Evolutionary conservation across 2,888 invertebrate species (phyloP).

Genomic region (Eilema sororculum): DNA sequence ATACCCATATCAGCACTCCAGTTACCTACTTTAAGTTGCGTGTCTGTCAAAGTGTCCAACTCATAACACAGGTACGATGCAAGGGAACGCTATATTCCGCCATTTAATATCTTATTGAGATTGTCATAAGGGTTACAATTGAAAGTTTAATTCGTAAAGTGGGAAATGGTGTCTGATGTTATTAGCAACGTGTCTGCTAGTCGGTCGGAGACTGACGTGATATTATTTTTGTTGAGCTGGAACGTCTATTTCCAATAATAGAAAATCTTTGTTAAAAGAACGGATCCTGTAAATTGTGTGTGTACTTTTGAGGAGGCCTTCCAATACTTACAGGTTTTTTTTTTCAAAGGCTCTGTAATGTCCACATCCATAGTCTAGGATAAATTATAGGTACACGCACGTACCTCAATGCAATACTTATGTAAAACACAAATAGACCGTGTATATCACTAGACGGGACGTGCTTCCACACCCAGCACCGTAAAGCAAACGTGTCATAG

Average conservation of each 20-base stretch:
- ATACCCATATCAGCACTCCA: conserved; percentile 64
- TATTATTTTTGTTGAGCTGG: conserved; percentile 69
- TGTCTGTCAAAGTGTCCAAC: conserved; percentile 79
- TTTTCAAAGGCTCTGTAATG: too few relatives aligned
- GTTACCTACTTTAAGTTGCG: conserved; percentile 69
- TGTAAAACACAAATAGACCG: too few relatives aligned
- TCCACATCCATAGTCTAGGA: too few relatives aligned
- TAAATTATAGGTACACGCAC: too few relatives aligned
- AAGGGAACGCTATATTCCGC: conserved; percentile 35
- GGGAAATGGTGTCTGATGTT: conserved; percentile 58
- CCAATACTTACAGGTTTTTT: too few relatives aligned
- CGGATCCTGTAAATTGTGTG: too few relatives aligned
- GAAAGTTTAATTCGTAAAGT: conserved; percentile 27
- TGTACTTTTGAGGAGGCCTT: too few relatives aligned
- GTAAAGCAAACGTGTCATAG: too few relatives aligned
- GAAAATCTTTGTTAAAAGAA: too few relatives aligned
- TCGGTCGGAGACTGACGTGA: conserved; percentile 61
- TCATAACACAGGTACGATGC: conserved; percentile 67
- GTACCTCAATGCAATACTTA: too few relatives aligned
- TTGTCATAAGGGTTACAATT: conserved; percentile 38
- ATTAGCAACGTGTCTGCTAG: conserved; percentile 70
- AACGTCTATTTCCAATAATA: conserved; percentile 43
- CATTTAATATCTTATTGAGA: conserved; percentile 20
- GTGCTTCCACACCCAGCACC: too few relatives aligned
- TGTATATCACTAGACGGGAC: too few relatives aligned